Evolutionary conservation across 2,797 vertebrate genomes (phyloP).

Genomic region (Sebastes hopkinsi): DNA sequence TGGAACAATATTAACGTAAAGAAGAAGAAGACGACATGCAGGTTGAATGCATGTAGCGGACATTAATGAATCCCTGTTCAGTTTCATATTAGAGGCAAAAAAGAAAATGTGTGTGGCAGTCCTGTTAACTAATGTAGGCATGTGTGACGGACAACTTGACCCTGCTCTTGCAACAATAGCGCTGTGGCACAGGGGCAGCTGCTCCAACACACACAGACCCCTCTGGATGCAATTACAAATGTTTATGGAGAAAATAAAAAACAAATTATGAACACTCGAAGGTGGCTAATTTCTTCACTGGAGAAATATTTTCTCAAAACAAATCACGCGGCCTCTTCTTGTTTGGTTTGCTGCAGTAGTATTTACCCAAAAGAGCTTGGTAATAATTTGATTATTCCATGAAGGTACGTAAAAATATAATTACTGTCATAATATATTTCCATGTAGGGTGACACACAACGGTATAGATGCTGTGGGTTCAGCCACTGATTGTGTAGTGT

Average conservation of each 20-base stretch:
- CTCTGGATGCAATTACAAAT: constrained; percentile 74
- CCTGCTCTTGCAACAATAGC: constrained; percentile 48
- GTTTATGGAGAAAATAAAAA: constrained; percentile 78
- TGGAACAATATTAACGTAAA: no score
- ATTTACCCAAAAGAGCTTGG: constrained; percentile 43
- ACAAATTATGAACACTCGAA: constrained; percentile 63
- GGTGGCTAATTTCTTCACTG: constrained; percentile 68
- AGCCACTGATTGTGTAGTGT: background rate
- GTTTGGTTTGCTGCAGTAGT: constrained; percentile 58
- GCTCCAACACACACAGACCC: constrained; percentile 8
- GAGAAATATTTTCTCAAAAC: constrained; percentile 67
- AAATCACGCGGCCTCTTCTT: constrained; percentile 35
- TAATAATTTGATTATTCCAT: constrained; percentile 60
- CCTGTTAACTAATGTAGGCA: constrained; percentile 33
- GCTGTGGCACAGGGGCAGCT: constrained; percentile 11
- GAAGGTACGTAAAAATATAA: constrained; percentile 67
- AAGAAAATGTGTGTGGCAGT: constrained; percentile 2
- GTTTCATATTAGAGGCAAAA: background rate
- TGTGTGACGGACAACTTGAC: constrained; percentile 48
- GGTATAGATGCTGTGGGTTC: constrained; percentile 1
- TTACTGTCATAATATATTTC: constrained; percentile 76
- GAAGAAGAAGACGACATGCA: background rate
- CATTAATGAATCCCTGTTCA: background rate
- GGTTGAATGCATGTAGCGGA: background rate
- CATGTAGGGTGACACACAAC: constrained; percentile 25